phyloP scores from a whole-genome alignment of 2,797 vertebrate species.

The Phoebastria nigripes region DNA sequence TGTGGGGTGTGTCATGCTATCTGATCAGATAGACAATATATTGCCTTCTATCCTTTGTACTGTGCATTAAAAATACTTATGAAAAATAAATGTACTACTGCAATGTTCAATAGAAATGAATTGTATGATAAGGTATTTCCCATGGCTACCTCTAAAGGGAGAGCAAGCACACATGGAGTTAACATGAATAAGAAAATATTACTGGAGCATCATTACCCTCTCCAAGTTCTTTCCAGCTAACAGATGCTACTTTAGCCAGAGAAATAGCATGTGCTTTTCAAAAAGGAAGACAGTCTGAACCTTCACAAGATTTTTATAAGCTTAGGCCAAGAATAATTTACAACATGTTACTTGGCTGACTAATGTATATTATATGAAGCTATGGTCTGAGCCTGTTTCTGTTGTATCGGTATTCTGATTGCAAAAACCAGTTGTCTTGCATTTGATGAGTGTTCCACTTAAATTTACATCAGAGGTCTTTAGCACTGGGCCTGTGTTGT shows the following conservation, averaged over 20 bases:
- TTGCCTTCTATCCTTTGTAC: background rate
- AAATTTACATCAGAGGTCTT: background rate
- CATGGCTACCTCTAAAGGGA: background rate
- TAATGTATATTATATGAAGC: background rate
- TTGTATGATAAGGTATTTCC: background rate
- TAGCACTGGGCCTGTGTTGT: background rate
- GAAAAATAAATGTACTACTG: background rate
- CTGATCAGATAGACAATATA: background rate
- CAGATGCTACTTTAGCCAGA: background rate
- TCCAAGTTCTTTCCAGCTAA: background rate
- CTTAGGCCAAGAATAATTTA: background rate
- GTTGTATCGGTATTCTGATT: background rate
- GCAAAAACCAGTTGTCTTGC: background rate
- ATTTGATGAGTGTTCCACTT: background rate
- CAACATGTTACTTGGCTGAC: background rate
- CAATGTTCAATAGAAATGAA: background rate
- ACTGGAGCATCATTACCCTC: background rate
- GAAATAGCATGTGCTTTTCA: background rate
- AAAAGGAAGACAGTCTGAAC: background rate
- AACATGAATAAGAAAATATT: background rate
- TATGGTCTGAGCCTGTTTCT: background rate
- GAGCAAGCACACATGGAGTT: background rate
- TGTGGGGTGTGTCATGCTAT: background rate
- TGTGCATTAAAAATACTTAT: background rate
- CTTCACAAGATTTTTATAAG: background rate